Evolutionary conservation across 2,113 vertebrate species (phyloP), one percentile per base, ranked within the genome.

Genomic region (Stictonetta naevosa): DNA sequence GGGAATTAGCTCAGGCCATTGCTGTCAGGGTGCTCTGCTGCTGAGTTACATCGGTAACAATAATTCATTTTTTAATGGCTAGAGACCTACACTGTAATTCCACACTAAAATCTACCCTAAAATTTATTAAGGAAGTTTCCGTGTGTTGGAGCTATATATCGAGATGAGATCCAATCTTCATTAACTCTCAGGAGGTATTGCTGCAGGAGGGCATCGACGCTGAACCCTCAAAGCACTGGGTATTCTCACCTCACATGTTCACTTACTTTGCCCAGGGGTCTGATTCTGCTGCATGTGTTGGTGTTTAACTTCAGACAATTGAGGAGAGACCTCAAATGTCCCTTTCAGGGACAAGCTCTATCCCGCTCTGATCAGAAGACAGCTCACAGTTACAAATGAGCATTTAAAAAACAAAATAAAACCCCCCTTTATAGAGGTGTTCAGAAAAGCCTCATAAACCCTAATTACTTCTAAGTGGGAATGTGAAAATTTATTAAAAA

Each of bases 81-180:
- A 31, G 48, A 93, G 79, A 82, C 79, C 92, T 88, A 33, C 60
- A n/a, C 48, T 55, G 79, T 88, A 95, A 88, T 90, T 92, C 89
- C 0, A 3, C 62, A 42, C 60, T 85, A n/a, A 94, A 92, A 75
- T 81, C 69, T 82, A 18, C 13, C 59, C 82, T 56, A 56, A 73
- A 95, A 92, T 94, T 93, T 90, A 90, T 92, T 81, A 88, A 90
- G 86, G 93, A 95, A 82, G 69, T 88, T 93, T 73, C 92, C 48
- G 50, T 15, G 50, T 46, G 64, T 52, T 85, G 38, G 7, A 81
- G 86, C 74, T 64, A 69, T 76, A 73, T 81, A 81, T 93, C 77
- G 66, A 69, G 69, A 62, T 66, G 74, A 76, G 78, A 78, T 82
- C 34, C 56, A 66, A 93, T 83, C 84, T 72, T 79, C 92, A 34